Percentiles rank a stretch among this genome's conserved stretches.
These are phyloP conservation scores for Empis livida DNA, from an alignment of 2,888 invertebrate species.

Conservation along the genomic window DNA sequence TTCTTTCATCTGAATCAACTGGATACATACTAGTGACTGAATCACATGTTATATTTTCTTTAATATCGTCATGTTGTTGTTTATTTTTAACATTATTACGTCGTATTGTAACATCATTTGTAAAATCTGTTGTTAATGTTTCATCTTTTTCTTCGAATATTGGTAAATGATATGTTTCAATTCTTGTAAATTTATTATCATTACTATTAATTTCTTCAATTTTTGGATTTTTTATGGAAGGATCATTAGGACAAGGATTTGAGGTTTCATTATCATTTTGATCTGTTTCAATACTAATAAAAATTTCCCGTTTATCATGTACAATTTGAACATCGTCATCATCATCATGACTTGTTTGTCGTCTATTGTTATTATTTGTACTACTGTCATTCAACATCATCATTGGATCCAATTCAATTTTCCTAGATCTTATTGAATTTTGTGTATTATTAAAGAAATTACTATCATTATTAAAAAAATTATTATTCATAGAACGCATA, in stretches of 20 bases:
- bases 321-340: slow-evolving; percentile 3
- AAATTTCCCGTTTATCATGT: slow-evolving; percentile 27
- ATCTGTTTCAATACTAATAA: slow-evolving; percentile 33
- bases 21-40: slow-evolving; percentile 11
- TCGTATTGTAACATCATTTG: slow-evolving; percentile 3
- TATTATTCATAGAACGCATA: slow-evolving; percentile 24
- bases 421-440: slow-evolving; percentile 3
- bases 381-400: neutral
- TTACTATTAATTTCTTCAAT: slow-evolving; percentile 29
- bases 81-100: neutral
- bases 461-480: neutral
- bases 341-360: neutral
- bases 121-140: slow-evolving; percentile 9
- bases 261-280: slow-evolving; percentile 23
- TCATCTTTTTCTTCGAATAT: slow-evolving; percentile 18
- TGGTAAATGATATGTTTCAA: slow-evolving; percentile 14
- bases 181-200: slow-evolving; percentile 30
- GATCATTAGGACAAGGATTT: slow-evolving; percentile 21
- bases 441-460: neutral
- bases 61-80: slow-evolving; percentile 1
- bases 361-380: neutral
- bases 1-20: slow-evolving; percentile 32
- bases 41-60: slow-evolving; percentile 8
- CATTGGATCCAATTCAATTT: neutral
- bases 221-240: slow-evolving; percentile 21